phyloP scores from a whole-genome alignment of 2,888 invertebrate genomes.

The Synergus laeviventris region DNA sequence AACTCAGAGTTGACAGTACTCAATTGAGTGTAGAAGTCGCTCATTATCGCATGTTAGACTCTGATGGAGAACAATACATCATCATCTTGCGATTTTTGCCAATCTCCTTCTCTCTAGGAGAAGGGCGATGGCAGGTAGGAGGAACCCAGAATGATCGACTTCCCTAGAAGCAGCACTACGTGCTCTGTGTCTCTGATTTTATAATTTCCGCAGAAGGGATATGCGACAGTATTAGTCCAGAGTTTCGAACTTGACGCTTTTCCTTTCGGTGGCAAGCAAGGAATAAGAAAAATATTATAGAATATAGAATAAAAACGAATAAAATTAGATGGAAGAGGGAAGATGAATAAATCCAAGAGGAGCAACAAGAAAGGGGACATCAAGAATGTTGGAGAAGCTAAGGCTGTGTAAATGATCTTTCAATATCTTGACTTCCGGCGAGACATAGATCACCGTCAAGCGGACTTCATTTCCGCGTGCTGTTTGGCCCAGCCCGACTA shows the following conservation, averaged over 20 bases:
- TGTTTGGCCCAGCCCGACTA: slow-evolving; percentile 11
- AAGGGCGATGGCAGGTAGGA: slow-evolving; percentile 4
- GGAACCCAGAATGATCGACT: slow-evolving; percentile 12
- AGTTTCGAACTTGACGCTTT: slow-evolving; percentile 14
- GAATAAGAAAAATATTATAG: slow-evolving; percentile 24
- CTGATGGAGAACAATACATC: slow-evolving; percentile 19
- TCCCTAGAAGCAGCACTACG: slow-evolving; percentile 60
- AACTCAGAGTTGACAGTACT: too few relatives aligned
- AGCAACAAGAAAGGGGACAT: slow-evolving; percentile 41
- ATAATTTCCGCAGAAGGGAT: slow-evolving; percentile 74
- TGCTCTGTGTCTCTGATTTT: slow-evolving; percentile 75
- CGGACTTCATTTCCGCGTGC: slow-evolving; percentile 54
- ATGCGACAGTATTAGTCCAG: slow-evolving; percentile 43
- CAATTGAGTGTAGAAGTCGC: not conserved
- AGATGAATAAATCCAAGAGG: slow-evolving; percentile 38
- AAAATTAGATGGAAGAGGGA: slow-evolving; percentile 30
- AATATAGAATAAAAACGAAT: slow-evolving; percentile 20
- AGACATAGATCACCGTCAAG: slow-evolving; percentile 53
- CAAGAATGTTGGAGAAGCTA: slow-evolving; percentile 24
- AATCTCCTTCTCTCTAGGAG: not conserved
- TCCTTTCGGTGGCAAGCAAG: slow-evolving; percentile 13
- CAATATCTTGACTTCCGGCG: slow-evolving; percentile 50
- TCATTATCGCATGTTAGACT: not conserved
- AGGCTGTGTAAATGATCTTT: slow-evolving; percentile 52
- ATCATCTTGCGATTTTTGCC: slow-evolving; percentile 16